Conservation (phyloP, 2,797 vertebrate species). For the Myotis daubentonii region DNA sequence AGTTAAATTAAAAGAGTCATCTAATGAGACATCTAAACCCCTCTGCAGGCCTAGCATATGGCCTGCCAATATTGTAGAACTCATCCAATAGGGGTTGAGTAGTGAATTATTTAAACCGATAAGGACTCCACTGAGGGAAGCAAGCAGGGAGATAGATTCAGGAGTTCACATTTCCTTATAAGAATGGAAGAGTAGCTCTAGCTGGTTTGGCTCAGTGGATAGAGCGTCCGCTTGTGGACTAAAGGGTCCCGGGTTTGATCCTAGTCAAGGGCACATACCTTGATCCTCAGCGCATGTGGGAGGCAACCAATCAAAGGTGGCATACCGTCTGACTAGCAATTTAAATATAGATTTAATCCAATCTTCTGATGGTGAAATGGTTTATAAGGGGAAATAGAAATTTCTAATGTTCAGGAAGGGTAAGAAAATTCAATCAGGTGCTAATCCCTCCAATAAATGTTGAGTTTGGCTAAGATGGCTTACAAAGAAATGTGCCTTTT, state of each 20-base stretch:
- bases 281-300: neutral
- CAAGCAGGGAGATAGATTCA: constrained; percentile 11
- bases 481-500: constrained; percentile 30
- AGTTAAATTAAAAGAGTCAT: constrained; percentile 58
- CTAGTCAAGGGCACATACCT: too few relatives aligned
- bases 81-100: neutral
- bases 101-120: constrained; percentile 63
- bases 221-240: too few relatives aligned
- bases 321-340: neutral
- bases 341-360: constrained; percentile 32
- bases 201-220: too few relatives aligned
- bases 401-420: constrained; percentile 22
- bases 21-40: constrained; percentile 37
- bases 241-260: too few relatives aligned
- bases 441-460: constrained; percentile 37
- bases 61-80: neutral
- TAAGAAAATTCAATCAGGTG: constrained; percentile 39
- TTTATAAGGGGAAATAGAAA: constrained; percentile 28
- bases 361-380: constrained; percentile 21
- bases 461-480: neutral
- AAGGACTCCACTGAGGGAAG: constrained; percentile 43
- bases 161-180: constrained; percentile 27
- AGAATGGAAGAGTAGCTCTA: constrained; percentile 9
- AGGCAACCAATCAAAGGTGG: neutral
- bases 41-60: constrained; percentile 17